Base-by-base conservation (phyloP, 2,797 vertebrate genomes). In the Lithobates pipiens region DNA sequence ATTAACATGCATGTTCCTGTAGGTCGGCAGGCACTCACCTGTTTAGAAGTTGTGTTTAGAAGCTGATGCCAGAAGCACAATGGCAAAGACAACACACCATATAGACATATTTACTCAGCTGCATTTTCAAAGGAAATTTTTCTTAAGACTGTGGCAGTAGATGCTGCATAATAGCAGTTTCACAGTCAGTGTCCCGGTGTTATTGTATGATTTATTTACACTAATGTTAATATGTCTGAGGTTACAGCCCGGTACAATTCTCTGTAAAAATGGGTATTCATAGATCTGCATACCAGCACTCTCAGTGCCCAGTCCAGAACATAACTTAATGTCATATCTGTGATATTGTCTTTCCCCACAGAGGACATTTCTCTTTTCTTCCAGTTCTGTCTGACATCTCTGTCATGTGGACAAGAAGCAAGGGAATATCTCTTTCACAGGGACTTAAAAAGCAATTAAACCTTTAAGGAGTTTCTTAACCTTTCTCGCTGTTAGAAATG, bases 81-180 rank as follows among this genome's bases (percentile, higher is more conserved):
- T 70, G 54, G 71, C 29, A 72, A 81, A 67, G 76, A 76, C 44
- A 75, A 81, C 78, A 85, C 32, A 68, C 70, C 63, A 39, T 74
- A 25, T 25, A 80, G 32, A 46, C 61, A 76, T 85, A 80, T 85
- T 85, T 80, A 85, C 84, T 85, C 84, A 85, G 84, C 84, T 85
- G 84, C 76, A 67, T 54, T 85, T 85, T 73, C 69, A 80, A 85
- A 85, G 57, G 23, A 57, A 69, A 18, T 27, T 3, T 25, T 78
- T 79, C 68, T 65, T 34, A 74, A 39, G 65, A 72, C 70, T 57
- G 46, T 78, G 77, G 72, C 36, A 69, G 69, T n/a, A 57, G 15
- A 57, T 65, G 25, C 25, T 65, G 15, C 61, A 85, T 74, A 61
- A 73, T 39, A 79, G 57, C 5, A 16, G 23, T 36, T 70, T 84